phyloP scores from a whole-genome alignment of 2,888 invertebrate genomes.

The Sipha maydis region DNA sequence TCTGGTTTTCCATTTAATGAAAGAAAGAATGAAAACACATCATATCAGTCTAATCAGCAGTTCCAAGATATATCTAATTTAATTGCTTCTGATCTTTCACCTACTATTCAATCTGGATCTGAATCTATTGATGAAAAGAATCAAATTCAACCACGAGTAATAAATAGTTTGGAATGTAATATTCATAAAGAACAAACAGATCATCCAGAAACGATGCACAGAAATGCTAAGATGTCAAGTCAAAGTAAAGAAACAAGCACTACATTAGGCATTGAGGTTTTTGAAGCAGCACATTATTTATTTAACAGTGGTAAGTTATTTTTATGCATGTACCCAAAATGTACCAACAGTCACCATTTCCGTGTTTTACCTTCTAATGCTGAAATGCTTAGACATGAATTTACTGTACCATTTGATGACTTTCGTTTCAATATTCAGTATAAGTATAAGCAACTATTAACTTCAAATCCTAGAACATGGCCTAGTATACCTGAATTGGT shows the following conservation, averaged over 20 bases:
- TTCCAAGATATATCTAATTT: constrained; percentile 49
- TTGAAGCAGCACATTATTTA: constrained; percentile 16
- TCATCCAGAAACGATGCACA: constrained; percentile 13
- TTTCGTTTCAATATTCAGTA: constrained; percentile 57
- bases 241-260: constrained; percentile 31
- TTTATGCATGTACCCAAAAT: constrained; percentile 49
- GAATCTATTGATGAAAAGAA: constrained; percentile 33
- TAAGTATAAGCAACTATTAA: constrained; percentile 53
- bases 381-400: constrained; percentile 48
- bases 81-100: constrained; percentile 33
- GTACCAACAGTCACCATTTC: constrained; percentile 36
- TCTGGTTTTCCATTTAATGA: constrained; percentile 23
- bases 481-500: constrained; percentile 45
- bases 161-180: constrained; percentile 5
- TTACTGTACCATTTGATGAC: constrained; percentile 54
- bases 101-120: constrained; percentile 18
- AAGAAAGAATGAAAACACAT: background rate
- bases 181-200: background rate
- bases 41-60: constrained; percentile 41
- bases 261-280: constrained; percentile 8
- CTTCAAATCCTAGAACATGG: constrained; percentile 41
- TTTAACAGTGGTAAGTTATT: constrained; percentile 43
- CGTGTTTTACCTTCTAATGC: constrained; percentile 43
- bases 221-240: constrained; percentile 11
- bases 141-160: background rate